Evolutionary conservation across 2,888 invertebrate species (phyloP), one percentile per base, ranked within the genome.

Genomic region (Pseudococcus viburni): DNA sequence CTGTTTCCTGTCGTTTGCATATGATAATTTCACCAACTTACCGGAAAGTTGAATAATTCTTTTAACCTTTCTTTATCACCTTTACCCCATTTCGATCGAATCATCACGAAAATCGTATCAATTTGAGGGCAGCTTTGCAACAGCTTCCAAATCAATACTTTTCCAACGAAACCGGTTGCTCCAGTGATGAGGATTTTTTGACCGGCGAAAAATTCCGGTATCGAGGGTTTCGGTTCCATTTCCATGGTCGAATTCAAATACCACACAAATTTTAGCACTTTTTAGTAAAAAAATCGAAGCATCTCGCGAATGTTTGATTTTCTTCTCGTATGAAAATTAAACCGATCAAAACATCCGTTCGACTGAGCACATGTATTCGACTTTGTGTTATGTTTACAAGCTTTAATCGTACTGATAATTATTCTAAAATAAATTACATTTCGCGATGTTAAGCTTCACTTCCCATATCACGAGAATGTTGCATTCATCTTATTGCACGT

Each of bases 11-110:
- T 33, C 26, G 3, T 12, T 22, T 26, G 6, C 7, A 33, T 17
- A 33, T 33, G 12, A 33, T 33, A 73, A 73, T 33, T 73, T 33
- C 26, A 33, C 3, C 33, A 42, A 92, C 93, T 93, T 91, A 94
- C 94, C 89, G 95, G 95, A 90, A 95, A 91, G 92, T 94, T 94
- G 92, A 94, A 94, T 94, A 95, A 95, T 89, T 95, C 94, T 89
- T 94, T 94, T 86, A 95, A 92, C 85, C 95, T 93, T 89, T 93
- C 91, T 90, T 94, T 93, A 2, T 94, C 93, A 0, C 93, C 92
- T 91, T 94, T 94, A 90, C 94, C 95, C 9, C 94, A 93, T 90
- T 95, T 95, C 11, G 94, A 92, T 5, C 95, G 92, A 90, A 95
- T 93, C 89, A 95, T 92, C 59, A 94, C 94, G 91, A 94, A 95